A percentile compares a stretch with the other conserved stretches of the same genome.
phyloP scores from a whole-genome alignment of 2,888 invertebrate species.

The Anorthoa munda region DNA sequence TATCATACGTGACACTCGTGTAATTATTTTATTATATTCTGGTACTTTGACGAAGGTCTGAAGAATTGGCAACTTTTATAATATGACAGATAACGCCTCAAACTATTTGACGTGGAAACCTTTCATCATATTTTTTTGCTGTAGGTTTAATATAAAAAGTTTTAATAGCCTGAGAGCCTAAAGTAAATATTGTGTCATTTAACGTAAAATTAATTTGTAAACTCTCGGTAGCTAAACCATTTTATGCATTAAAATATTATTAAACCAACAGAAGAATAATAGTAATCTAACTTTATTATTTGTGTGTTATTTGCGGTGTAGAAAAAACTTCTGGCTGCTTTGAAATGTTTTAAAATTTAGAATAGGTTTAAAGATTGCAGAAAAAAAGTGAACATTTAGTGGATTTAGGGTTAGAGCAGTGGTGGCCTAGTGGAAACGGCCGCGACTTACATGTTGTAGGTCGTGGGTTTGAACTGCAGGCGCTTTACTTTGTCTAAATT shows the following conservation, averaged over 20 bases:
- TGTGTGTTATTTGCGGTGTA: background rate
- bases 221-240: background rate
- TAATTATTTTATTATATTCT: conserved; percentile 25
- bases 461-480: too few relatives aligned
- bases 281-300: background rate
- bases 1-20: background rate
- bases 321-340: too few relatives aligned
- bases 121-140: background rate
- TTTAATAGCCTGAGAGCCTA: background rate
- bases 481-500: too few relatives aligned
- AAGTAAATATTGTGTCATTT: background rate
- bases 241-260: background rate
- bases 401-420: too few relatives aligned
- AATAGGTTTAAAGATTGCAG: too few relatives aligned
- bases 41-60: conserved; percentile 28
- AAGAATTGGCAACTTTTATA: conserved; percentile 11
- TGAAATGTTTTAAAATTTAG: too few relatives aligned
- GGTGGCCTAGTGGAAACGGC: too few relatives aligned
- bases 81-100: conserved; percentile 11
- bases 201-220: background rate
- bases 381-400: too few relatives aligned
- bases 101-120: conserved; percentile 1
- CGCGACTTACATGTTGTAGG: too few relatives aligned
- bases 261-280: background rate
- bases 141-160: background rate